Evolutionary conservation across 2,113 vertebrate species (phyloP).

Genomic region (Mustelus asterias): DNA sequence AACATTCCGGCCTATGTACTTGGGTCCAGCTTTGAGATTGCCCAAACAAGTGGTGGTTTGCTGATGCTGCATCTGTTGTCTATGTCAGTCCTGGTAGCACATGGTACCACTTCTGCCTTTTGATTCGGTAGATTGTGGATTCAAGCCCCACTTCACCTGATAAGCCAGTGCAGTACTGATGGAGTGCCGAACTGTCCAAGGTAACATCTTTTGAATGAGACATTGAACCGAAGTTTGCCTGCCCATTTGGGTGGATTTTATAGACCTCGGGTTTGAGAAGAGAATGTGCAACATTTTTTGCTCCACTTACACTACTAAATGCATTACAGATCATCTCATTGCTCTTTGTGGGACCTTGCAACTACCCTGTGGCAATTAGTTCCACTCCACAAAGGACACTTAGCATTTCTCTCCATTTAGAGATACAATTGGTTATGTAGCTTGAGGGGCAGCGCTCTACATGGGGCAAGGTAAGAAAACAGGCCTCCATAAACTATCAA

Average conservation of each 20-base stretch:
- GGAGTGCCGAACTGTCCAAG: no score
- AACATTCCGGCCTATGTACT: no score
- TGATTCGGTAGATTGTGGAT: background rate
- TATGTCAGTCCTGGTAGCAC: background rate
- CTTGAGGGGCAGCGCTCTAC: background rate
- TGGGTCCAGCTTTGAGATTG: no score
- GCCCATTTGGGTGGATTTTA: background rate
- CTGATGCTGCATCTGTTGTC: background rate
- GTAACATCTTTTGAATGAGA: background rate
- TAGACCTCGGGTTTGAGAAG: background rate
- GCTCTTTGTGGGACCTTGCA: background rate
- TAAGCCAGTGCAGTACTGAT: background rate
- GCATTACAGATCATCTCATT: background rate
- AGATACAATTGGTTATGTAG: background rate
- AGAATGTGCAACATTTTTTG: background rate
- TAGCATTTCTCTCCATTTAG: background rate
- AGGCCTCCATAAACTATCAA: no score
- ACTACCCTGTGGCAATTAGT: background rate
- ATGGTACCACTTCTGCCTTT: background rate
- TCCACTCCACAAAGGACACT: background rate
- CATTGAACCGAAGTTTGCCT: no score
- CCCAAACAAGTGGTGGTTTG: background rate
- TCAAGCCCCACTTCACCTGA: background rate
- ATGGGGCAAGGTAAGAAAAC: background rate
- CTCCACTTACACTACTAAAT: background rate